Conservation (phyloP, 2,797 vertebrate genomes). For the Pangasius mekongensis region DNA sequence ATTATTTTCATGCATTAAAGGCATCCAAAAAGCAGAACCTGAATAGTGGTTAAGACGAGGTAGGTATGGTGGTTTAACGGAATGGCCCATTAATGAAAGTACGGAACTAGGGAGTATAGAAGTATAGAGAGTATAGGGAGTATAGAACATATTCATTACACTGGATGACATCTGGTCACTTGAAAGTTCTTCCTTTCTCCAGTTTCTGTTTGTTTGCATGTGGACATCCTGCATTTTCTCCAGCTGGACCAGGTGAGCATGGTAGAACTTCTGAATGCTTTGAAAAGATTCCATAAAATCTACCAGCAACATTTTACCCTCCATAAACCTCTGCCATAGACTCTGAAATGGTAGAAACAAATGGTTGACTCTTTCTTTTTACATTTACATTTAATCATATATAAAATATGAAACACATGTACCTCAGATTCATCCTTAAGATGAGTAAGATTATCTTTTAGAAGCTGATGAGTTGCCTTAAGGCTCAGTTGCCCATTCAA, state of each 20-base stretch:
- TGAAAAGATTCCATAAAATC: conserved; percentile 64
- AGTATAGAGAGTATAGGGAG: conserved; percentile 33
- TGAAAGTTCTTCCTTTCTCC: conserved; percentile 2
- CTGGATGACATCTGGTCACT: not conserved
- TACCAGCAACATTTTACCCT: conserved; percentile 48
- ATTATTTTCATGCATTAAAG: conserved; percentile 4
- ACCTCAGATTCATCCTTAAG: conserved; percentile 63
- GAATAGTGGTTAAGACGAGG: conserved; percentile 42
- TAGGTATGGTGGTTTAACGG: conserved; percentile 40
- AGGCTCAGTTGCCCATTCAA: conserved; percentile 49
- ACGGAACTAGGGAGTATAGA: conserved; percentile 54
- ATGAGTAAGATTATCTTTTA: conserved; percentile 55
- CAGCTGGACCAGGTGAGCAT: conserved; percentile 59
- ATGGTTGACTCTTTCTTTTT: not conserved
- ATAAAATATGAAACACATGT: not conserved
- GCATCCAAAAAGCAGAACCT: not conserved
- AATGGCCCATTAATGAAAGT: conserved; percentile 27
- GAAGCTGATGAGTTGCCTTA: conserved; percentile 41
- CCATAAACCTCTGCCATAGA: conserved; percentile 62
- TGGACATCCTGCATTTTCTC: conserved; percentile 62
- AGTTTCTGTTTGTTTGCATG: not conserved
- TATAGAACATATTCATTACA: conserved; percentile 34
- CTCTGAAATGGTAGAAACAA: conserved; percentile 53
- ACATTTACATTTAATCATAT: conserved; percentile 2
- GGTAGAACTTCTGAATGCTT: conserved; percentile 52